phyloP scores from a whole-genome alignment of 2,888 invertebrate genomes.

The Branchinecta sandiegonensis region DNA sequence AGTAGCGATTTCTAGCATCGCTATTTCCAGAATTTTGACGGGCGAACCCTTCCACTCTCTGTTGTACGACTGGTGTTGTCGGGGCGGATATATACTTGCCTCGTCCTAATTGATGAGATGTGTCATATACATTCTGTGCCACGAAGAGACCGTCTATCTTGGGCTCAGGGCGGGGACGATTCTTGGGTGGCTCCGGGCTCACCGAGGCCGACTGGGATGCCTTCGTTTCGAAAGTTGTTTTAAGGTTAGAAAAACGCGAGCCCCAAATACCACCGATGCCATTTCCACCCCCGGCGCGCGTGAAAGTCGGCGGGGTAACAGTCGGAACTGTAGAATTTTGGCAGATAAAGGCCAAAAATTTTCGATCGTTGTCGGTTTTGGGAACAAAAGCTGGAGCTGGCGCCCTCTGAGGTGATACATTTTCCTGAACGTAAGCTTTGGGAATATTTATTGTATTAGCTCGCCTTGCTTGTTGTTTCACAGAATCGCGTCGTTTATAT shows the following conservation, averaged over 20 bases:
- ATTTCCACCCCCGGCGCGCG: conserved; percentile 29
- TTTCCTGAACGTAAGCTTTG: conserved; percentile 43
- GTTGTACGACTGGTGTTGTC: background rate
- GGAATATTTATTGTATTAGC: conserved; percentile 81
- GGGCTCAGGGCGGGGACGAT: conserved; percentile 28
- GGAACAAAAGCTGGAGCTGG: conserved; percentile 43
- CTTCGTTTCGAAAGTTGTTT: conserved; percentile 54
- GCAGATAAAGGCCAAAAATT: conserved; percentile 66
- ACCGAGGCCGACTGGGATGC: conserved; percentile 35
- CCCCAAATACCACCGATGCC: conserved; percentile 46
- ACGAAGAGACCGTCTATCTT: conserved; percentile 12
- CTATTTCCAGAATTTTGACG: background rate
- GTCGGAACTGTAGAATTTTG: conserved; percentile 47
- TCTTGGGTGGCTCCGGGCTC: conserved; percentile 31
- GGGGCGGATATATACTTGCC: background rate
- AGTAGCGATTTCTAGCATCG: background rate
- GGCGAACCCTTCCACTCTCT: background rate
- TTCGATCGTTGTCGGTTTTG: conserved; percentile 68
- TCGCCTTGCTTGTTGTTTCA: conserved; percentile 45
- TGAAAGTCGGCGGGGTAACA: conserved; percentile 26
- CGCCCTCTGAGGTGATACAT: conserved; percentile 34
- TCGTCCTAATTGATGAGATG: conserved; percentile 2
- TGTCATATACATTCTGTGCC: background rate
- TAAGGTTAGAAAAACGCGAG: conserved; percentile 65
- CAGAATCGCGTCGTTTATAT: conserved; percentile 51